Conservation (phyloP, 2,888 invertebrate species). For the Kuschelorhynchus macadamiae region DNA sequence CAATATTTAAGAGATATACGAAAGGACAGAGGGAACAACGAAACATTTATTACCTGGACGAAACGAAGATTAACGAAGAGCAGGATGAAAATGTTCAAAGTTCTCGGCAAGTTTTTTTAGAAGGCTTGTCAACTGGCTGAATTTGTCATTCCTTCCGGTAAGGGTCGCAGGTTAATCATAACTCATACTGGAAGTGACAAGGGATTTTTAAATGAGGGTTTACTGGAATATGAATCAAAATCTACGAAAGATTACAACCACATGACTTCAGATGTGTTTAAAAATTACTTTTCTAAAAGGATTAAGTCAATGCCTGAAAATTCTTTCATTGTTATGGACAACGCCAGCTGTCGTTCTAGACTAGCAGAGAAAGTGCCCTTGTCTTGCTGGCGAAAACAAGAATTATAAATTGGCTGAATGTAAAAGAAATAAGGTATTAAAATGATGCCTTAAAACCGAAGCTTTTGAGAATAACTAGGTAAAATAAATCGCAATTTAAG, state of each 20-base stretch:
- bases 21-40: conserved; percentile 1
- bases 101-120: conserved; percentile 3
- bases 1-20: not conserved
- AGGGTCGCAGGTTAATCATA: too few species aligned
- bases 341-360: too few species aligned
- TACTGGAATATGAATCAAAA: not conserved
- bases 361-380: not conserved
- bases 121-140: not conserved
- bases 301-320: not conserved
- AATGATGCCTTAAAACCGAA: too few species aligned
- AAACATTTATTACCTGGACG: conserved; percentile 4
- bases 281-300: not conserved
- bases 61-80: not conserved
- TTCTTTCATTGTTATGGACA: too few species aligned
- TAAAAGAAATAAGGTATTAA: not conserved
- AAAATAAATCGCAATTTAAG: not conserved
- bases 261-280: not conserved
- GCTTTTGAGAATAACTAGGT: not conserved
- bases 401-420: not conserved
- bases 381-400: not conserved
- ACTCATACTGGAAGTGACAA: too few species aligned
- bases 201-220: not conserved
- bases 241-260: not conserved
- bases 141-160: not conserved
- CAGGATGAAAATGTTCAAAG: not conserved